Base-by-base conservation (phyloP, 2,113 vertebrate genomes). In the Telmatochromis sp. region DNA sequence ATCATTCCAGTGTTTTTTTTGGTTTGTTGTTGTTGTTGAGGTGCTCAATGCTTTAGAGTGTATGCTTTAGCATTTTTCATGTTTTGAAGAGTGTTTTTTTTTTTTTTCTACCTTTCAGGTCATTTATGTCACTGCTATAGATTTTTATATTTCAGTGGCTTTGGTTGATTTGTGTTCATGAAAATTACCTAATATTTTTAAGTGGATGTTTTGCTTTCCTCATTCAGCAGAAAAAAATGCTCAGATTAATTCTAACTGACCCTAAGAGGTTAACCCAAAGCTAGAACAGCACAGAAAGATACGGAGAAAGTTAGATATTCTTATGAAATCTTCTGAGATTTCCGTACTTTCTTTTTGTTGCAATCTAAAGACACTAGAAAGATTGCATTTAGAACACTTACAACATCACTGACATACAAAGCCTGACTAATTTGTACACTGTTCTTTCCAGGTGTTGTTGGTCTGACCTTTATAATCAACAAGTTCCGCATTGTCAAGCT, bases 401-500 rank as follows among this genome's bases (percentile, higher is more conserved):
- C 42, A 47, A 73, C 6, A 45, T 73, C 73, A 9, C 14, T 73
- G 11, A 53, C 45, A 23, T 6, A 60, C 14, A 23, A 47, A 60
- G 15, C 40, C 26, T 26, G 23, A 35, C 9, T 57, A 4, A 12
- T 19, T 17, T 63, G 26, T 15, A 2, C 23, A 9, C 21, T 3
- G 31, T 70, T 4, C 26, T 86, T 90, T n/a, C 2, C 91, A 99
- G 99, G 99, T 1, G 99, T 99, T 80, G 92, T 99, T 19, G 97
- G 97, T 81, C 95, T 99, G 91, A 99, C 98, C 37, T 99, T 89
- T 92, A 91, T 99, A 86, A 98, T 99, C 95, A 99, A 99, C 97
- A 98, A 98, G 93, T 99, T 99, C 96, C 98, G 98, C 35, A 98
- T 99, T 0, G 98, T 99, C 91, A 99, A 99, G 90, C 96, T 99